Conservation (phyloP, 1,140 invertebrate species). For the Drosophila auraria region DNA sequence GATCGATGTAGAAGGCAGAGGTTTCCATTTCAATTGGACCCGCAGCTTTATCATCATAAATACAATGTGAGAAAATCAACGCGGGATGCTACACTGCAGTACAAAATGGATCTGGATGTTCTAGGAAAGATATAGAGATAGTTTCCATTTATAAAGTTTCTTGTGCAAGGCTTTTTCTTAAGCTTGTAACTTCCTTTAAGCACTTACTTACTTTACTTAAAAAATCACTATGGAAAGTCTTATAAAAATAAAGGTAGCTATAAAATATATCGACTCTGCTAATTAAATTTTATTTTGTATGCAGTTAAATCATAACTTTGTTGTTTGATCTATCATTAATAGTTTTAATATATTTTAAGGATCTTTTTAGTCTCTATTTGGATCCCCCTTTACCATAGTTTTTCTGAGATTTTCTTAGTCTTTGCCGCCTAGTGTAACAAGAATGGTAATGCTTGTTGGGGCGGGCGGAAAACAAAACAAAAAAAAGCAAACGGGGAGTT, state of each 20-base stretch:
- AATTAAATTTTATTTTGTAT: too few relatives aligned
- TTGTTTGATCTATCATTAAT: too few relatives aligned
- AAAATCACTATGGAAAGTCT: too few relatives aligned
- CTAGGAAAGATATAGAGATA: neutral
- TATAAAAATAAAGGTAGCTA: neutral
- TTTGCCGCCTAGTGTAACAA: slow-evolving; percentile 42
- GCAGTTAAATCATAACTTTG: neutral
- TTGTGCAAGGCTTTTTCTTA: neutral
- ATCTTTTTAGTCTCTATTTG: too few relatives aligned
- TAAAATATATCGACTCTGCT: neutral
- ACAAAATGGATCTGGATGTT: neutral
- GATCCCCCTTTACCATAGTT: neutral
- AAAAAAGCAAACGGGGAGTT: slow-evolving; percentile 15
- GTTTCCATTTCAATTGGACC: slow-evolving; percentile 78
- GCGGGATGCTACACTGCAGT: slow-evolving; percentile 19
- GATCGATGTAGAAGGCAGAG: slow-evolving; percentile 40
- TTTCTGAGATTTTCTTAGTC: too few relatives aligned
- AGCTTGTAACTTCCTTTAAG: neutral
- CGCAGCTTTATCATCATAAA: slow-evolving; percentile 42
- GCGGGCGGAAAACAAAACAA: neutral
- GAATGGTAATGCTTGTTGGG: slow-evolving; percentile 29
- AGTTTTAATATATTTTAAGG: neutral
- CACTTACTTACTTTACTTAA: too few relatives aligned
- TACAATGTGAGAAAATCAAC: slow-evolving; percentile 53
- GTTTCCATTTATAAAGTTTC: neutral